Evolutionary conservation across 2,888 invertebrate species (phyloP).

Genomic region (Liposcelis brunnea): DNA sequence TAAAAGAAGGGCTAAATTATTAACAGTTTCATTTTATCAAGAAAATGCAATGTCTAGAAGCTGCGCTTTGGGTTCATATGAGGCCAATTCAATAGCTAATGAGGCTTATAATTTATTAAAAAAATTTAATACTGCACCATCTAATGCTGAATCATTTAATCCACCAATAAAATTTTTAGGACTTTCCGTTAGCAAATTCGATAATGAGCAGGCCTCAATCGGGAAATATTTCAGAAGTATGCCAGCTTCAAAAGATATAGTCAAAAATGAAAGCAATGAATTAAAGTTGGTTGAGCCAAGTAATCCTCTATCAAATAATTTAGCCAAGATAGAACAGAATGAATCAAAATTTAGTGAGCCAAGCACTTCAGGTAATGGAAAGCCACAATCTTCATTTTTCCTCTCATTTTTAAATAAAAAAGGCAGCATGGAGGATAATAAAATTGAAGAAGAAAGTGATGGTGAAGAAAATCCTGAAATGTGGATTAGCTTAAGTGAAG

Average conservation of each 20-base stretch:
- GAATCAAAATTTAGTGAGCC: not conserved
- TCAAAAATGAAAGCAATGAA: slow-evolving; percentile 2
- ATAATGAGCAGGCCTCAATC: slow-evolving; percentile 21
- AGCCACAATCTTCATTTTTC: slow-evolving; percentile 23
- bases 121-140: slow-evolving; percentile 32
- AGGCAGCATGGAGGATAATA: slow-evolving; percentile 12
- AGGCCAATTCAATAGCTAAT: slow-evolving; percentile 43
- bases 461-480: too few species aligned
- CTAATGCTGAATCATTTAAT: slow-evolving; percentile 22
- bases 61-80: slow-evolving; percentile 38
- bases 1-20: slow-evolving; percentile 57
- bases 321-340: not conserved
- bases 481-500: slow-evolving; percentile 23
- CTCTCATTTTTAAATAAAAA: slow-evolving; percentile 21
- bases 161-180: slow-evolving; percentile 52
- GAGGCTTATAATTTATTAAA: slow-evolving; percentile 49
- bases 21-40: slow-evolving; percentile 53
- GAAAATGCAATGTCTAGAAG: slow-evolving; percentile 46
- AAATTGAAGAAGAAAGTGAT: slow-evolving; percentile 2
- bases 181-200: slow-evolving; percentile 65
- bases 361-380: too few species aligned
- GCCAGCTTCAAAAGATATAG: not conserved
- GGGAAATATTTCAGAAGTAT: slow-evolving; percentile 11
- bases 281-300: too few species aligned
- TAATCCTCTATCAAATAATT: too few species aligned